Conservation (phyloP, 2,113 vertebrate genomes). For the Melierax canorus region DNA sequence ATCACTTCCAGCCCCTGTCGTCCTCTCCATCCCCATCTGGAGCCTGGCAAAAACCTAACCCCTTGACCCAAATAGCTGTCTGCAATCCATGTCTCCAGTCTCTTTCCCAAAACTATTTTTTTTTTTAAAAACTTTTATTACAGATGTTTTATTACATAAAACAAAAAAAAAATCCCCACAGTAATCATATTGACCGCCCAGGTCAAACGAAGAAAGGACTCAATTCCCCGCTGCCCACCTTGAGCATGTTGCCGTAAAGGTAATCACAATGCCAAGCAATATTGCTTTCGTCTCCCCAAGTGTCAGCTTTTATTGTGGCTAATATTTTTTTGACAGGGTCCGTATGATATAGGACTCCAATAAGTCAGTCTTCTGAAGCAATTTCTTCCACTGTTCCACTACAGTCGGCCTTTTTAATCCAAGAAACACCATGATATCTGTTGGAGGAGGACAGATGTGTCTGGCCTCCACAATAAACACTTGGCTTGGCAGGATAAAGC, state of each 20-base stretch:
- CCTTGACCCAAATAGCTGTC: slow-evolving; percentile 22
- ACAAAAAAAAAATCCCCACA: not conserved
- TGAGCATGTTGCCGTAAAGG: not conserved
- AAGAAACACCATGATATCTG: slow-evolving; percentile 62
- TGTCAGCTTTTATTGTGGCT: slow-evolving; percentile 9
- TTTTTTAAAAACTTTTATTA: not conserved
- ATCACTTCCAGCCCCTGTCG: not conserved
- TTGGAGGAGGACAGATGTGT: slow-evolving; percentile 59
- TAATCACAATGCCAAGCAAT: not conserved
- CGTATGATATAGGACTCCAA: slow-evolving; percentile 4
- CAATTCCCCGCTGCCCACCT: not conserved
- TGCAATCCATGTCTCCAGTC: not conserved
- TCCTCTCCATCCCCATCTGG: not conserved
- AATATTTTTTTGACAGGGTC: slow-evolving; percentile 22
- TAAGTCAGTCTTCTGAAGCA: slow-evolving; percentile 45
- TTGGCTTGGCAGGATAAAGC: slow-evolving; percentile 53
- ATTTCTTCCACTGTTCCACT: slow-evolving; percentile 50
- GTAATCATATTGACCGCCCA: not conserved
- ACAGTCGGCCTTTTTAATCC: slow-evolving; percentile 44
- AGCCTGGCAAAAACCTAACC: slow-evolving; percentile 31
- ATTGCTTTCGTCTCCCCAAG: not conserved
- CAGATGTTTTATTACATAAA: slow-evolving; percentile 16
- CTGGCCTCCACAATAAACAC: slow-evolving; percentile 62
- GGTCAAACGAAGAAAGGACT: not conserved
- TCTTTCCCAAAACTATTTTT: slow-evolving; percentile 11